Conservation (phyloP, 2,113 vertebrate species). For the Corythoichthys haematopterus region DNA sequence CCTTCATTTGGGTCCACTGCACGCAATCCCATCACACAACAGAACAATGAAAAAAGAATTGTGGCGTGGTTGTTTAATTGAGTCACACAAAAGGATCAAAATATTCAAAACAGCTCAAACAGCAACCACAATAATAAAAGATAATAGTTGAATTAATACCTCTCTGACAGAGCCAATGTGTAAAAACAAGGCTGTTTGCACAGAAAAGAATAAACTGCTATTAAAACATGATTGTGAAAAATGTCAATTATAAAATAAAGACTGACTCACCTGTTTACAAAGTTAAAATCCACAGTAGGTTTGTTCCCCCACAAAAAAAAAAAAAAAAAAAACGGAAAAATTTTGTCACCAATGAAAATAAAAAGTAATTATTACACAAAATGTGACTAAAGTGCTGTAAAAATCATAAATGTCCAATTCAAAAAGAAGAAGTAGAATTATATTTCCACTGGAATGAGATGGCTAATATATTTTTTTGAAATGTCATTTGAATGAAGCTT, state of each 20-base stretch:
- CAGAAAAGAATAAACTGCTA: neutral
- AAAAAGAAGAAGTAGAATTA: constrained; percentile 5
- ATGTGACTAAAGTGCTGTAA: neutral
- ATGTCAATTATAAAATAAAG: neutral
- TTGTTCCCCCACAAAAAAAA: neutral
- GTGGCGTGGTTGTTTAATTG: neutral
- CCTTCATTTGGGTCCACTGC: no score
- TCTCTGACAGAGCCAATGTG: neutral
- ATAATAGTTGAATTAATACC: neutral
- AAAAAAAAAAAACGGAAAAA: neutral
- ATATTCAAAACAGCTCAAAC: neutral
- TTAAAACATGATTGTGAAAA: neutral
- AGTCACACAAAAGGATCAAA: neutral
- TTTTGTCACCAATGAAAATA: neutral
- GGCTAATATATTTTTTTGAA: constrained; percentile 8
- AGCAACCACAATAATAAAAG: neutral
- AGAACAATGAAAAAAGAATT: neutral
- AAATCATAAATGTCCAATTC: neutral
- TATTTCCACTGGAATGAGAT: neutral
- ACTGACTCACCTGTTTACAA: constrained; percentile 55
- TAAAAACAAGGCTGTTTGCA: neutral
- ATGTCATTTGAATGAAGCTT: constrained; percentile 22
- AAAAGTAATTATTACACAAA: neutral
- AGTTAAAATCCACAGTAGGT: neutral
- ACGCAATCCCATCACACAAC: no score